phyloP scores from a whole-genome alignment of 2,113 vertebrate species.

The Lamprotornis superbus region DNA sequence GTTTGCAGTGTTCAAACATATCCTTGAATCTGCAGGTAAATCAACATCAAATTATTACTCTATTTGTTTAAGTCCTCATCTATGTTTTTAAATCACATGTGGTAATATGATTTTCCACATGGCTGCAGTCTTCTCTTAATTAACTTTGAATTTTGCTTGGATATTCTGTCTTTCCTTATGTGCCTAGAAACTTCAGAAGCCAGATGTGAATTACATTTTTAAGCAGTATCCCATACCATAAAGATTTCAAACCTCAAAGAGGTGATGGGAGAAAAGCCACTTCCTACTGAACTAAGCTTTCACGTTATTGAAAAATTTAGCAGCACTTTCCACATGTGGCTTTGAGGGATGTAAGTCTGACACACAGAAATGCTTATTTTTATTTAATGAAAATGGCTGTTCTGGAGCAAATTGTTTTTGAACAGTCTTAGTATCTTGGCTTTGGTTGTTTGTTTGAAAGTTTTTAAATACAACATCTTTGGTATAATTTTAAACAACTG shows the following conservation, averaged over 20 bases:
- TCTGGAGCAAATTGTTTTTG: background rate
- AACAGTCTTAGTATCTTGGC: background rate
- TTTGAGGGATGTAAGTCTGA: background rate
- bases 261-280: background rate
- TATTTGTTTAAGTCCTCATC: background rate
- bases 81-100: background rate
- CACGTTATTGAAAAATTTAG: background rate
- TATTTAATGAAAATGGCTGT: background rate
- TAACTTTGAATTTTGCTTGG: background rate
- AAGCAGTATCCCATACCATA: background rate
- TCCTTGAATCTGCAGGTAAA: background rate
- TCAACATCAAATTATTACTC: background rate
- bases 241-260: background rate
- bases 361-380: background rate
- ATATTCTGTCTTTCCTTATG: background rate
- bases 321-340: background rate
- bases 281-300: background rate
- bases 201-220: conserved; percentile 21
- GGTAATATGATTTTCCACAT: background rate
- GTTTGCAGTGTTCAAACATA: background rate
- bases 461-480: background rate
- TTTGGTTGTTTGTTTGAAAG: background rate
- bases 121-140: background rate
- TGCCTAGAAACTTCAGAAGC: background rate
- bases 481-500: background rate